These are phyloP conservation scores for Schrankia costaestrigalis DNA, from an alignment of 2,888 invertebrate species.

Conservation along the genomic window DNA sequence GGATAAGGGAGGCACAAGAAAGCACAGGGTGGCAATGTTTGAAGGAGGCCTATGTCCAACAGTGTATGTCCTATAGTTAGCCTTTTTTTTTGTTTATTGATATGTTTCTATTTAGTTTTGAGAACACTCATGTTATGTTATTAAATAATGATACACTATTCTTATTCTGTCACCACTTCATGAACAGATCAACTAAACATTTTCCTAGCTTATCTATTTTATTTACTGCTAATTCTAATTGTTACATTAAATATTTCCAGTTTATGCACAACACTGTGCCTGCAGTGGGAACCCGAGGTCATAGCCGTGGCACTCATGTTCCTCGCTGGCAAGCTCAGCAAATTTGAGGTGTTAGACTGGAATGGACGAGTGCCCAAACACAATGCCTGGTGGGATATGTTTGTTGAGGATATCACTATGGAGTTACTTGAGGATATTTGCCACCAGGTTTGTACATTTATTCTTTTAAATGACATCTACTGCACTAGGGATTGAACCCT, in stretches of 20 bases:
- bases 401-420: slow-evolving; percentile 96
- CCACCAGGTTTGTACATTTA: slow-evolving; percentile 85
- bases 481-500: no score
- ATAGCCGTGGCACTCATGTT: slow-evolving; percentile 98
- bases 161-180: no score
- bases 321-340: slow-evolving; percentile 96
- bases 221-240: not conserved
- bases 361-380: slow-evolving; percentile 88
- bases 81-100: no score
- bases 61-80: no score
- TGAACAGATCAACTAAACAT: no score
- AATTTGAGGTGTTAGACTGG: slow-evolving; percentile 97
- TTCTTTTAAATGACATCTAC: not conserved
- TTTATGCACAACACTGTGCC: slow-evolving; percentile 95
- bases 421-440: slow-evolving; percentile 98
- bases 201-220: not conserved
- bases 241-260: slow-evolving; percentile 69
- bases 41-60: no score
- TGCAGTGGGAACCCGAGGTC: slow-evolving; percentile 99
- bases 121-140: no score
- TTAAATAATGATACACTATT: no score
- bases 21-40: no score
- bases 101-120: no score
- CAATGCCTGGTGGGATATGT: slow-evolving; percentile 98
- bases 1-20: no score